A percentile compares a stretch with the other conserved stretches of the same genome.
phyloP scores from a whole-genome alignment of 35 echinoderm and acorn worm genomes.

The Ophioderma brevispina region DNA sequence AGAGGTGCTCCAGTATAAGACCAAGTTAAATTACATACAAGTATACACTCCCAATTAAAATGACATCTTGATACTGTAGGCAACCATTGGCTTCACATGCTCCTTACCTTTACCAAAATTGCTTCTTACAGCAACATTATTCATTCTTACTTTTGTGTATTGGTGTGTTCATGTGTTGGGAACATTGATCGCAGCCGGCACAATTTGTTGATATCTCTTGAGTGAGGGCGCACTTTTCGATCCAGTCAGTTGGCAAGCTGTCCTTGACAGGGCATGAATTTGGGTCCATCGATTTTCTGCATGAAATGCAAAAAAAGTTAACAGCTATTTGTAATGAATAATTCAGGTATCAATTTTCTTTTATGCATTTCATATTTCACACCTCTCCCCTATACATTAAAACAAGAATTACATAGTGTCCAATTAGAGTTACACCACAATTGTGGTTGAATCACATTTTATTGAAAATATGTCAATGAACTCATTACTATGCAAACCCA shows the following conservation, averaged over 20 bases:
- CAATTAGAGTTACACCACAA: too few species aligned
- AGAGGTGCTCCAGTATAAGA: too few species aligned
- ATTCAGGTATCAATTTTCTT: too few species aligned
- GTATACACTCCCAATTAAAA: not conserved
- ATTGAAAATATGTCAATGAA: too few species aligned
- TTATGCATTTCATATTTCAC: too few species aligned
- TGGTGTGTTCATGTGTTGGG: constrained; percentile 13
- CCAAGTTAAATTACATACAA: too few species aligned
- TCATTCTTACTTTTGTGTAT: not conserved
- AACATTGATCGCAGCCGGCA: constrained; percentile 68
- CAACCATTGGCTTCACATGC: not conserved
- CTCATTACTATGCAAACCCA: too few species aligned
- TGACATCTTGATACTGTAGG: not conserved
- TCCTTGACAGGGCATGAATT: constrained; percentile 97
- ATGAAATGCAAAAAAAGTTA: not conserved
- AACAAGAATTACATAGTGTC: too few species aligned
- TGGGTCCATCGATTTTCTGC: constrained; percentile 95
- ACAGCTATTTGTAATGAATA: too few species aligned
- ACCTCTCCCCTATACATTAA: too few species aligned
- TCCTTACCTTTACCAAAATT: not conserved
- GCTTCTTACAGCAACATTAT: not conserved
- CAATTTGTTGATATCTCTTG: constrained; percentile 96
- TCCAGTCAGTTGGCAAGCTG: constrained; percentile 96
- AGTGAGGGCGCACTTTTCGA: constrained; percentile 95
- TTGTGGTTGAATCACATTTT: too few species aligned